Evolutionary conservation across 2,797 vertebrate genomes (phyloP).

Genomic region (Vireo griseus): DNA sequence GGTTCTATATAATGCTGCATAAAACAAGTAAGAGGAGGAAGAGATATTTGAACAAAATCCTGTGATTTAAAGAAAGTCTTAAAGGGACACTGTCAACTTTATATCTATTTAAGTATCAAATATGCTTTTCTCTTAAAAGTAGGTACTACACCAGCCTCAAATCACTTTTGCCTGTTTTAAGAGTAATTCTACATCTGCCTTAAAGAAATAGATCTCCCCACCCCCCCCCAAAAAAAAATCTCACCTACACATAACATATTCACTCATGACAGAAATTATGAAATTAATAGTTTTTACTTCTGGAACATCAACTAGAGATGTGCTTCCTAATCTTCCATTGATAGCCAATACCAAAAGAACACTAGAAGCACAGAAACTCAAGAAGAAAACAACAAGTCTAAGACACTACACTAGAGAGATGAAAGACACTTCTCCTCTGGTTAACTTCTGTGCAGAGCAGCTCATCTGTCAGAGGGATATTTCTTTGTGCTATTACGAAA

Average conservation of each 20-base stretch:
- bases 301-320: not conserved
- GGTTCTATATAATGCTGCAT: not conserved
- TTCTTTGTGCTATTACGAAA: not conserved
- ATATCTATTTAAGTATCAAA: not conserved
- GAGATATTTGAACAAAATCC: not conserved
- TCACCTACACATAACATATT: not conserved
- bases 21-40: not conserved
- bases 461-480: not conserved
- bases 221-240: not conserved
- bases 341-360: not conserved
- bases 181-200: not conserved
- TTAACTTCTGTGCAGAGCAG: not conserved
- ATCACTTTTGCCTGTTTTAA: constrained; percentile 34
- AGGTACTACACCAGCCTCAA: constrained; percentile 36
- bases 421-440: not conserved
- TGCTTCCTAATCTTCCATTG: not conserved
- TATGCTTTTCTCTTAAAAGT: not conserved
- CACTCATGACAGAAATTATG: not conserved
- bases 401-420: fast-evolving
- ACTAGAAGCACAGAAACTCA: not conserved
- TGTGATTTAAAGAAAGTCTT: not conserved
- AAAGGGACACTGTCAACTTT: constrained; percentile 60
- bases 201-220: not conserved
- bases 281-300: not conserved
- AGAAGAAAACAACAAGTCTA: not conserved